phyloP scores from a whole-genome alignment of 2,888 invertebrate genomes.

The Podotricha telesiphe region DNA sequence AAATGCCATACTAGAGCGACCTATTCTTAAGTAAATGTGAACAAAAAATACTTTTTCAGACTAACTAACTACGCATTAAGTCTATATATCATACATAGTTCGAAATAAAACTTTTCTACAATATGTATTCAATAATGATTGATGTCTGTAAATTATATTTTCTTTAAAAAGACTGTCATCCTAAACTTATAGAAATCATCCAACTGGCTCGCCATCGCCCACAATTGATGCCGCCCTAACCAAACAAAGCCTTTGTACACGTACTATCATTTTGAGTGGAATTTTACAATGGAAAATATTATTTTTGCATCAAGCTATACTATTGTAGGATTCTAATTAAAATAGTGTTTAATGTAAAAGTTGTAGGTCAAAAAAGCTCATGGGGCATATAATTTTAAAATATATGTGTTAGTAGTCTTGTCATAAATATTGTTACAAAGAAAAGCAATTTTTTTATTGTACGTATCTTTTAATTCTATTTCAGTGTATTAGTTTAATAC shows the following conservation, averaged over 20 bases:
- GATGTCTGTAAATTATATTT: constrained; percentile 21
- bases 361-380: background rate
- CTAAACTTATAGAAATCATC: constrained; percentile 20
- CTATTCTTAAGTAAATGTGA: too few species aligned
- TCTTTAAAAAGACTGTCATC: constrained; percentile 14
- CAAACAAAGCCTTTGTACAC: constrained; percentile 18
- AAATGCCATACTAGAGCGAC: too few species aligned
- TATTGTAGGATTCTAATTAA: background rate
- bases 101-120: background rate
- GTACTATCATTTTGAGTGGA: background rate
- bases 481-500: too few species aligned
- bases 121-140: constrained; percentile 20
- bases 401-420: too few species aligned
- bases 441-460: too few species aligned
- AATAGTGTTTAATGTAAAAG: background rate
- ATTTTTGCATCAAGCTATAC: background rate
- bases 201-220: background rate
- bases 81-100: background rate
- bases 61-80: too few species aligned
- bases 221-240: constrained; percentile 14
- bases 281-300: constrained; percentile 17
- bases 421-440: too few species aligned
- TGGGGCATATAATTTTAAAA: too few species aligned
- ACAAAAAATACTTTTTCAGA: too few species aligned
- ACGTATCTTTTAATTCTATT: too few species aligned